Conservation (phyloP, 2,797 vertebrate species). For the Oreonectes daqikongensis region DNA sequence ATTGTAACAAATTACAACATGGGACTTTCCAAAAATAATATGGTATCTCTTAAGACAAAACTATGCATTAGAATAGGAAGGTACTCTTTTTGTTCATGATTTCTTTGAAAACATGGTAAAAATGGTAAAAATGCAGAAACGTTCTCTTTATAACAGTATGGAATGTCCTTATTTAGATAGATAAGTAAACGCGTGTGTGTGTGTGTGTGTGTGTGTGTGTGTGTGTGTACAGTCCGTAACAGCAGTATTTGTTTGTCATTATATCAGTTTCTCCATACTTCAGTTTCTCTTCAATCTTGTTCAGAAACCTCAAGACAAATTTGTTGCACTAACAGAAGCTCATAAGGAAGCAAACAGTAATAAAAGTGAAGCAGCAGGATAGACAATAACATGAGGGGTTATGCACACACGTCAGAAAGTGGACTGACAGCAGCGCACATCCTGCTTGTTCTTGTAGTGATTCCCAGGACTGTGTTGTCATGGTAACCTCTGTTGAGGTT, state of each 20-base stretch:
- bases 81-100: too few relatives aligned
- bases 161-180: neutral
- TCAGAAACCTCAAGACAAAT: constrained; percentile 22
- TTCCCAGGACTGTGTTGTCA: constrained; percentile 12
- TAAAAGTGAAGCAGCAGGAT: constrained; percentile 25
- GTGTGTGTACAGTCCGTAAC: constrained; percentile 4
- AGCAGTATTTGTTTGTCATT: constrained; percentile 38
- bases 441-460: constrained; percentile 29
- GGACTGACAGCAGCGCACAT: constrained; percentile 14
- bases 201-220: too few relatives aligned
- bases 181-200: too few relatives aligned
- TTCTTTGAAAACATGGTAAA: too few relatives aligned
- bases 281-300: constrained; percentile 27
- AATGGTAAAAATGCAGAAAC: too few relatives aligned
- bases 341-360: constrained; percentile 30
- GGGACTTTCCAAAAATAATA: too few relatives aligned
- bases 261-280: constrained; percentile 3
- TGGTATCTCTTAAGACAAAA: too few relatives aligned
- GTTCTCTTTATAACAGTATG: too few relatives aligned
- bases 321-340: constrained; percentile 21
- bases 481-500: constrained; percentile 44
- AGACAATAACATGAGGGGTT: constrained; percentile 38
- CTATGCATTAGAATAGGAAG: too few relatives aligned
- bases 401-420: constrained; percentile 18
- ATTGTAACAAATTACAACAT: too few relatives aligned